Percentiles rank a stretch among this genome's conserved stretches.
Conservation (phyloP, 2,888 invertebrate genomes). For the Ennomos fuscantarius region DNA sequence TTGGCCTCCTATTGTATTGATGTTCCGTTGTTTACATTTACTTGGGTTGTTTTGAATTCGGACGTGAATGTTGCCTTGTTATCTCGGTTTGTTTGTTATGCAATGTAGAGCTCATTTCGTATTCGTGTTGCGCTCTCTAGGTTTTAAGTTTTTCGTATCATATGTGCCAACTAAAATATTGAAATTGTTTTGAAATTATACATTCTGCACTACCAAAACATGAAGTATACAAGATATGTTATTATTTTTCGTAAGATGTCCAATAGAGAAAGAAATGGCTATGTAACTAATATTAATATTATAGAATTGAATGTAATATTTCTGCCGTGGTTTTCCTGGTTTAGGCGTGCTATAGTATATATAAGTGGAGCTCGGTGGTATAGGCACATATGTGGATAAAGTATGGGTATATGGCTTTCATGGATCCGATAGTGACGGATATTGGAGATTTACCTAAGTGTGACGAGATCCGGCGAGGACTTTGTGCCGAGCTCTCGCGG, state of each 20-base stretch:
- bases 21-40: slow-evolving; percentile 63
- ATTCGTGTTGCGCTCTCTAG: slow-evolving; percentile 45
- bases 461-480: slow-evolving; percentile 71
- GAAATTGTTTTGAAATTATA: slow-evolving; percentile 23
- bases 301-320: slow-evolving; percentile 12
- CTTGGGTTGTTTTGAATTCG: slow-evolving; percentile 63
- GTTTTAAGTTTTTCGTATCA: slow-evolving; percentile 36
- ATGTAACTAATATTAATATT: slow-evolving; percentile 20
- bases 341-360: slow-evolving; percentile 21
- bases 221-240: slow-evolving; percentile 2
- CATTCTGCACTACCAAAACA: background rate
- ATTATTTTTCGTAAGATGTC: slow-evolving; percentile 1
- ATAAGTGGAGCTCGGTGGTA: slow-evolving; percentile 26
- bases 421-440: slow-evolving; percentile 70
- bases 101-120: slow-evolving; percentile 49
- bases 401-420: slow-evolving; percentile 55
- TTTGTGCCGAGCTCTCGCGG: slow-evolving; percentile 66
- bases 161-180: slow-evolving; percentile 32
- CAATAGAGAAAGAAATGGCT: background rate
- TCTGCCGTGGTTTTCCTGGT: slow-evolving; percentile 24
- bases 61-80: slow-evolving; percentile 56
- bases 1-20: slow-evolving; percentile 63
- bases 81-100: slow-evolving; percentile 56
- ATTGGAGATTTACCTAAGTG: slow-evolving; percentile 79
- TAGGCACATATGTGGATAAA: slow-evolving; percentile 46